Evolutionary conservation across 2,888 invertebrate species (phyloP), one percentile per base, ranked within the genome.

Genomic region (Deilephila elpenor): DNA sequence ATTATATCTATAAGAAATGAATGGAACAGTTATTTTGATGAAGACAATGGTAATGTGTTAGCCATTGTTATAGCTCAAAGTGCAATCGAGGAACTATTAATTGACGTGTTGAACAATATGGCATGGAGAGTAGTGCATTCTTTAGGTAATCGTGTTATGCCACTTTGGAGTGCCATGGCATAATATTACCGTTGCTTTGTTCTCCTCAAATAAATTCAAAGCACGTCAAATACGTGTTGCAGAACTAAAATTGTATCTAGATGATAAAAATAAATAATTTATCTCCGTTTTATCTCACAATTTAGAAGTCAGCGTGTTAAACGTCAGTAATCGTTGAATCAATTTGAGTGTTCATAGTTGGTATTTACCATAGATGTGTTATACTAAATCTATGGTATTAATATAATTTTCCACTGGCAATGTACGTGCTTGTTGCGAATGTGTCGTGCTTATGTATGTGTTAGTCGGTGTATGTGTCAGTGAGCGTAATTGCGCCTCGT

Each of bases 401-500:
- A 29, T n/a, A 56, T 59, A 59, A 71, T 59, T 56, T 71, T 53
- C 53, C 53, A 53, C n/a, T 59, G 34, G 19, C 56, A n/a, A 8
- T 20, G n/a, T 59, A 56, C n/a, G 5, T 37, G 17, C 11, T 59
- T 32, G 19, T n/a, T 73, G 60, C 25, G 11, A 37, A 62, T 71
- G 56, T 75, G 78, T 78, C 74, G 79, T 79, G 79, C 75, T 75
- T 74, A 29, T 70, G 34, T 75, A 29, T 70, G 34, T 75, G 71
- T 44, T 62, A 74, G n/a, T n/a, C n/a, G n/a, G n/a, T 70, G 34
- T 75, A 29, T 70, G 34, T 75, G 71, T 44, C 60, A 74, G 78
- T 75, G 74, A 77, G 77, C 77, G 84, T 82, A 83, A 83, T 83
- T 84, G 82, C 83, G 83, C 78, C 83, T 81, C 79, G 79, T 81